Evolutionary conservation across 2,888 invertebrate species (phyloP).

Genomic region (Drosophila phalerata): DNA sequence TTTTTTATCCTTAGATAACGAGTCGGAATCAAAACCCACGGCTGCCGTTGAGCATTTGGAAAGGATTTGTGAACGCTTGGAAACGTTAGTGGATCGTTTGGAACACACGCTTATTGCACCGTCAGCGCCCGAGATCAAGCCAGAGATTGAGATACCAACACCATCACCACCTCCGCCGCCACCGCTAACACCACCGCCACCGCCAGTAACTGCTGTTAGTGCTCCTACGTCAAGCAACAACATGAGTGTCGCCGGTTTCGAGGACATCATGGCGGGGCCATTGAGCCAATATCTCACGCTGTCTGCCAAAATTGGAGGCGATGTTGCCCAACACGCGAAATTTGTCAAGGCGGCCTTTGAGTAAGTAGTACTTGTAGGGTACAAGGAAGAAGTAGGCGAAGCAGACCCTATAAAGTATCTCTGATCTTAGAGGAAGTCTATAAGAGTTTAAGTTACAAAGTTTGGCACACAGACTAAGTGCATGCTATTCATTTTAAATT

Average conservation of each 20-base stretch:
- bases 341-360: constrained; percentile 94
- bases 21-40: constrained; percentile 86
- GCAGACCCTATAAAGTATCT: no score
- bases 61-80: constrained; percentile 88
- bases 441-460: no score
- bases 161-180: constrained; percentile 34
- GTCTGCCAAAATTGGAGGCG: constrained; percentile 93
- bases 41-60: constrained; percentile 88
- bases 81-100: constrained; percentile 90
- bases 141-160: constrained; percentile 20
- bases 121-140: constrained; percentile 30
- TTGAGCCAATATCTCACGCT: constrained; percentile 91
- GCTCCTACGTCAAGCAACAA: constrained; percentile 55
- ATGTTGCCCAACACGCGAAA: constrained; percentile 92
- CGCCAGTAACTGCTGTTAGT: constrained; percentile 19
- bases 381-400: not conserved
- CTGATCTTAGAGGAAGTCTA: no score
- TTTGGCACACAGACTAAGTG: no score
- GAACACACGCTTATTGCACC: constrained; percentile 86
- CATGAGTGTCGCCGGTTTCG: constrained; percentile 92
- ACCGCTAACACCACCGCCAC: constrained; percentile 39
- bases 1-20: constrained; percentile 76
- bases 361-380: constrained; percentile 87
- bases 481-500: no score
- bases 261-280: constrained; percentile 91